Conservation (phyloP, 2,888 invertebrate genomes). For the Tenthredo notha region DNA sequence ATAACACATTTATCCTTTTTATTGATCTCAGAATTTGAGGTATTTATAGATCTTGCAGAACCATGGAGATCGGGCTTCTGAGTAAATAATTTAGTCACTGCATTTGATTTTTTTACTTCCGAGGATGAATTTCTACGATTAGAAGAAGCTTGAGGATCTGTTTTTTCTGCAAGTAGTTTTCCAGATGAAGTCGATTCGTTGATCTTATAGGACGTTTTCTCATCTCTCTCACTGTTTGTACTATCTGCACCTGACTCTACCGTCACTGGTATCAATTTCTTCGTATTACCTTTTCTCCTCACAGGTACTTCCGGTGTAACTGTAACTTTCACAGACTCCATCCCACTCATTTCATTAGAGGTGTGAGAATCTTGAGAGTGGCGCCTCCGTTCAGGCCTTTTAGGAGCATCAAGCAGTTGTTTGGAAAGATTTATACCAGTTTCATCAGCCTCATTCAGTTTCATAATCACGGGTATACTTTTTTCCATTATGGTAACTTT, state of each 20-base stretch:
- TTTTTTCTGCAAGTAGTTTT: conserved; percentile 4
- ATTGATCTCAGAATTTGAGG: conserved; percentile 63
- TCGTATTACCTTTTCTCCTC: conserved; percentile 60
- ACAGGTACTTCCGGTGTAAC: conserved; percentile 60
- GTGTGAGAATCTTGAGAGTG: conserved; percentile 57
- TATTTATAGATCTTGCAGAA: conserved; percentile 66
- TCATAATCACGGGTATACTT: conserved; percentile 58
- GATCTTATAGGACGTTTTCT: not conserved
- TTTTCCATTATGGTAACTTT: conserved; percentile 66
- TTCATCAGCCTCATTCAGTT: conserved; percentile 11
- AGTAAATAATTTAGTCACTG: conserved; percentile 29
- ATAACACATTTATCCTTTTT: conserved; percentile 59
- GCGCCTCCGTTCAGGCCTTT: conserved; percentile 66
- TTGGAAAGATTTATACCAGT: not conserved
- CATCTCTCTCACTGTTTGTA: not conserved
- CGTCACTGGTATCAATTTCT: conserved; percentile 3
- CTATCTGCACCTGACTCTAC: not conserved
- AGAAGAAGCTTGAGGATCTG: conserved; percentile 15
- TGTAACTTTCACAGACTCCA: not conserved
- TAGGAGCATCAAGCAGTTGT: conserved; percentile 60
- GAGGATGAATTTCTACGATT: conserved; percentile 21
- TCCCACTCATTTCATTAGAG: not conserved
- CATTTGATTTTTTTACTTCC: not conserved
- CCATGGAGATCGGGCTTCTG: conserved; percentile 62
- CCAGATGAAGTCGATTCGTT: not conserved